Percentiles rank a stretch among this genome's conserved stretches.
phyloP scores from a whole-genome alignment of 2,797 vertebrate species.

The Prunella strophiata region DNA sequence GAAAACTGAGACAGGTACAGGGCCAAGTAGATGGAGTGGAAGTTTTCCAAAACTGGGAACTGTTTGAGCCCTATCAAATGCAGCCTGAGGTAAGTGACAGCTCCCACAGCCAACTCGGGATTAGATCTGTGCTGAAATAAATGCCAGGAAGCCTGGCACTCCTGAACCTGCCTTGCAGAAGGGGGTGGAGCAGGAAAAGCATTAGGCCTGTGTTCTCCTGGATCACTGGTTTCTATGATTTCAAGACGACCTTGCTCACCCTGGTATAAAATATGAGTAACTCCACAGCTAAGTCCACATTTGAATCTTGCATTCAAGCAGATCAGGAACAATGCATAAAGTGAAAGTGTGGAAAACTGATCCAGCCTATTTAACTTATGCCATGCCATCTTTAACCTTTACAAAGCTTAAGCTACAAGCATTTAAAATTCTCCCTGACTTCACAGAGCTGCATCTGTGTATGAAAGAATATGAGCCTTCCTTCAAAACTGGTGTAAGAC shows the following conservation, averaged over 20 bases:
- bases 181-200: neutral
- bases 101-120: neutral
- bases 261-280: neutral
- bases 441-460: neutral
- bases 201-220: neutral
- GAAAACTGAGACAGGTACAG: constrained; percentile 31
- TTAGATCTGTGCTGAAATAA: neutral
- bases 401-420: neutral
- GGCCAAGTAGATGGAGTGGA: neutral
- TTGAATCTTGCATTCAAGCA: neutral
- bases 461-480: neutral
- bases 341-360: neutral
- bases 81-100: neutral
- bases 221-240: neutral
- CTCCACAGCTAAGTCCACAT: neutral
- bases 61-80: neutral
- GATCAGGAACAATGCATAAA: neutral
- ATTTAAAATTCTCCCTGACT: neutral
- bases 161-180: neutral
- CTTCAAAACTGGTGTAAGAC: neutral
- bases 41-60: constrained; percentile 20
- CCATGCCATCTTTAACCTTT: neutral
- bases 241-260: neutral
- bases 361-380: neutral
- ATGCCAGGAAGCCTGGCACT: neutral